These are phyloP conservation scores for Tenualosa ilisha DNA, from an alignment of 2,797 vertebrate species.

Conservation along the genomic window DNA sequence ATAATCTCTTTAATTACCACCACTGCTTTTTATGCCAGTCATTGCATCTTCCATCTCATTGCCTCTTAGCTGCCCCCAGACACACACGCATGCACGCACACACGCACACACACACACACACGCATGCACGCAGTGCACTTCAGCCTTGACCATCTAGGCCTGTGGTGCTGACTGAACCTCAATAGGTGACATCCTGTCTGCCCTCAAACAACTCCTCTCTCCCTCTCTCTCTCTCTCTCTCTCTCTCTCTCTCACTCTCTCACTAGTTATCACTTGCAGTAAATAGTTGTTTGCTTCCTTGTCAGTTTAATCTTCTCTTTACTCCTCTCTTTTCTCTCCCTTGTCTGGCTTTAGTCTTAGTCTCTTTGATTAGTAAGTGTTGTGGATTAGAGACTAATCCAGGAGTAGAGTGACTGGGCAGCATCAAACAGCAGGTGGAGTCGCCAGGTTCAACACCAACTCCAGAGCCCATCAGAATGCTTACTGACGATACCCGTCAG, in stretches of 20 bases:
- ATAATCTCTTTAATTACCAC: conserved; percentile 55
- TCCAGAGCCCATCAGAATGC: background rate
- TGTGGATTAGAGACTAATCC: background rate
- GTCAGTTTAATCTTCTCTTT: background rate
- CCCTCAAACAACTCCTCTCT: background rate
- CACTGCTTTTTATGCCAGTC: conserved; percentile 49
- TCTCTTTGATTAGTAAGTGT: background rate
- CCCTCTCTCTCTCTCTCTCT: background rate
- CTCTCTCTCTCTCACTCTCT: no score
- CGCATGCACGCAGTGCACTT: background rate
- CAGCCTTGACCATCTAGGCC: conserved; percentile 4
- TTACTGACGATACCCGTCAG: background rate
- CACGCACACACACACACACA: conserved; percentile 19
- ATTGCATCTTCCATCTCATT: conserved; percentile 45
- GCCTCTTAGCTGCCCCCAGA: conserved; percentile 27
- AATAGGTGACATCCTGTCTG: conserved; percentile 24
- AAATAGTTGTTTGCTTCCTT: background rate
- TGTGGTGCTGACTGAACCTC: background rate
- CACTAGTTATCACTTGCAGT: background rate
- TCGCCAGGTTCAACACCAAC: background rate
- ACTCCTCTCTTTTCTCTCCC: background rate
- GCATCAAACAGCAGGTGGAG: background rate
- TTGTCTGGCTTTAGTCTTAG: background rate
- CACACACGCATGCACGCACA: background rate
- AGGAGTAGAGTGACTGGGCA: background rate